A percentile compares a stretch with the other conserved stretches of the same genome.
Conservation (phyloP, 2,797 vertebrate genomes). For the Limosa lapponica region DNA sequence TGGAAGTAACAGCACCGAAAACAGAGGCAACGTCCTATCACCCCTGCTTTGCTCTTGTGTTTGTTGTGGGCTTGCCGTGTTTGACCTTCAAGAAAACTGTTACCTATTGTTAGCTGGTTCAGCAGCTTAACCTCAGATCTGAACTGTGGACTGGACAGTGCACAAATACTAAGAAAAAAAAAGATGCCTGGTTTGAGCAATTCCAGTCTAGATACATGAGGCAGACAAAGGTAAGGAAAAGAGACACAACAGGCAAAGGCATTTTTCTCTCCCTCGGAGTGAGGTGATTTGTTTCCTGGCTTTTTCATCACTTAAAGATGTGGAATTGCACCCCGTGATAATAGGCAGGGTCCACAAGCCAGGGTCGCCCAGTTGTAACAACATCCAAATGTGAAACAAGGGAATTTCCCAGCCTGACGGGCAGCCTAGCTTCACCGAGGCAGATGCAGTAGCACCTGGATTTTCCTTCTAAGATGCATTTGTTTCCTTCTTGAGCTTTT, state of each 20-base stretch:
- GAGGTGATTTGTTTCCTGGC: background rate
- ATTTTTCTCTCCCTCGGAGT: accelerated
- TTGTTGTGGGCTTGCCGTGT: background rate
- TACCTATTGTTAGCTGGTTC: accelerated
- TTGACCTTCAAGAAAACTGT: background rate
- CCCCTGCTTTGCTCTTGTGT: accelerated
- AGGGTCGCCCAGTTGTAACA: accelerated
- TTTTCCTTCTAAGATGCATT: background rate
- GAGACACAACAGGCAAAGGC: background rate
- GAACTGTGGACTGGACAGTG: background rate
- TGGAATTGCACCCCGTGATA: background rate
- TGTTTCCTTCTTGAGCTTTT: background rate
- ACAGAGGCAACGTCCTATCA: background rate
- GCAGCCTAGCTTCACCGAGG: accelerated
- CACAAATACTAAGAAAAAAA: background rate
- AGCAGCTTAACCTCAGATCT: background rate
- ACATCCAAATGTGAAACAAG: accelerated
- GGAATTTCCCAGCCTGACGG: background rate
- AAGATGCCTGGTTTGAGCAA: background rate
- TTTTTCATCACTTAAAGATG: background rate
- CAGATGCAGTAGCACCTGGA: background rate
- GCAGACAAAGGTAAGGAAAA: background rate
- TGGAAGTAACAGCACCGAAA: background rate
- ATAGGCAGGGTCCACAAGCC: accelerated
- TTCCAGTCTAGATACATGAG: accelerated